phyloP scores from a whole-genome alignment of 1,140 invertebrate genomes.

The Harlomillsia oculata region DNA sequence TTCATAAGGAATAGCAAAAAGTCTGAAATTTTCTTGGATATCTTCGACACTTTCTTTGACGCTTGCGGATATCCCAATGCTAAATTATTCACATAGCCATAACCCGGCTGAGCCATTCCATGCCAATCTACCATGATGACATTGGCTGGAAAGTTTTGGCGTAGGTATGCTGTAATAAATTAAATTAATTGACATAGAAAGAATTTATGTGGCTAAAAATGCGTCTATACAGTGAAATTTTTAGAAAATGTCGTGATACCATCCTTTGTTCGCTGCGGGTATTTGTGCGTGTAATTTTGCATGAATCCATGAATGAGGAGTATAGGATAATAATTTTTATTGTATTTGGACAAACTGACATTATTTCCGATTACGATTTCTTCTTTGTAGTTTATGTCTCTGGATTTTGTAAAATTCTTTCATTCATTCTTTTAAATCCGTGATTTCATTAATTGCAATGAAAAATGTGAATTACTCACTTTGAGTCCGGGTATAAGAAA shows the following conservation, averaged over 20 bases:
- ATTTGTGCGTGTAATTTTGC: constrained; percentile 16
- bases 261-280: constrained; percentile 21
- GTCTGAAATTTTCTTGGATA: constrained; percentile 7
- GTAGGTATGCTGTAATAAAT: constrained; percentile 16
- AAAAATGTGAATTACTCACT: constrained; percentile 5
- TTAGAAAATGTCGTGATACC: constrained; percentile 1
- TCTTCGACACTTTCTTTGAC: constrained; percentile 4
- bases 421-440: neutral
- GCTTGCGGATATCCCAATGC: constrained; percentile 18
- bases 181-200: neutral
- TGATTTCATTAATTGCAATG: neutral
- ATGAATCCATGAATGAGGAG: constrained; percentile 24
- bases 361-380: constrained; percentile 24
- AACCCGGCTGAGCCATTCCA: constrained; percentile 11
- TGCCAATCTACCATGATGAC: constrained; percentile 23
- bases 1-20: constrained; percentile 20
- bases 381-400: constrained; percentile 17
- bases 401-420: neutral
- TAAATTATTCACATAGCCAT: constrained; percentile 15
- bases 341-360: constrained; percentile 16
- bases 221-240: neutral
- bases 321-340: constrained; percentile 9
- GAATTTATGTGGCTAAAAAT: neutral
- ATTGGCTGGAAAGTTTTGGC: constrained; percentile 16
- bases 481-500: constrained; percentile 12